phyloP scores from a whole-genome alignment of 2,797 vertebrate genomes.

The Gallinago stenura region DNA sequence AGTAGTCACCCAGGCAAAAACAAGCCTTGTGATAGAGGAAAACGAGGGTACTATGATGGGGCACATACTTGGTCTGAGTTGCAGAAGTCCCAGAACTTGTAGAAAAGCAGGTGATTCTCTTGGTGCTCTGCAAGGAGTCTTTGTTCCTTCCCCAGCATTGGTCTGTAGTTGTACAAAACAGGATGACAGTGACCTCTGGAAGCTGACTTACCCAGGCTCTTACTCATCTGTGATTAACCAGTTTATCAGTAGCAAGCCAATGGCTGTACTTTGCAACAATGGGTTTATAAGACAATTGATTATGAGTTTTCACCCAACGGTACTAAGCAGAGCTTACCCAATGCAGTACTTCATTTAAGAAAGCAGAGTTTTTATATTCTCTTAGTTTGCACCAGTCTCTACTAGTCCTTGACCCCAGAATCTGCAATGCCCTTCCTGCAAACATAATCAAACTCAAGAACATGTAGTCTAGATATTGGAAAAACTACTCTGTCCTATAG shows the following conservation, averaged over 20 bases:
- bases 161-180: accelerated
- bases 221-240: neutral
- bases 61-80: neutral
- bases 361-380: neutral
- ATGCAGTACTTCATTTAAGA: neutral
- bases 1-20: neutral
- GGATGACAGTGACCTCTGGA: neutral
- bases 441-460: neutral
- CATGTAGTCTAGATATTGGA: neutral
- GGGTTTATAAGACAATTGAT: neutral
- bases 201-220: neutral
- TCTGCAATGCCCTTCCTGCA: neutral
- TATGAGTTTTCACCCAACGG: neutral
- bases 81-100: neutral
- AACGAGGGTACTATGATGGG: neutral
- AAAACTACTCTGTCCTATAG: neutral
- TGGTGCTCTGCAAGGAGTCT: neutral
- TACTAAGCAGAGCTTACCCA: neutral
- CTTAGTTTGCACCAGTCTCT: neutral
- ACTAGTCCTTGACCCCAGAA: neutral
- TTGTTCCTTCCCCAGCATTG: neutral
- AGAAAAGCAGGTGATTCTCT: neutral
- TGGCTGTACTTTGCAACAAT: neutral
- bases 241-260: neutral
- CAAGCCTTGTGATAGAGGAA: neutral